Conservation (phyloP, 2,113 vertebrate species). For the Cyphomyrus plagiostoma region DNA sequence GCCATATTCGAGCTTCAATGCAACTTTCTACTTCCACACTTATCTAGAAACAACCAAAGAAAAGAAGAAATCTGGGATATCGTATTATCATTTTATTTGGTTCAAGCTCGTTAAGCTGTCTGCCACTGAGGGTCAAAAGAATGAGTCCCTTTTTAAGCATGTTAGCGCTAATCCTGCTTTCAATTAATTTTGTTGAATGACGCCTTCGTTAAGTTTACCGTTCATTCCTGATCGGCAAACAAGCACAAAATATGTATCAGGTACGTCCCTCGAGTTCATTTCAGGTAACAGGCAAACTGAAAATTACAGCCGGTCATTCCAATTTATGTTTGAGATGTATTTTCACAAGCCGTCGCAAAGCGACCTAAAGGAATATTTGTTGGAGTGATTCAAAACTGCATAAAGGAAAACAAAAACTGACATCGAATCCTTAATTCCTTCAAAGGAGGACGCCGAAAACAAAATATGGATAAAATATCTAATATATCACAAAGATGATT, state of each 20-base stretch:
- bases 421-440: neutral
- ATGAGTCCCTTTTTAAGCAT: neutral
- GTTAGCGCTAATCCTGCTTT: neutral
- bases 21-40: neutral
- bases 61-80: neutral
- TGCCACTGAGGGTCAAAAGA: neutral
- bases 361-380: neutral
- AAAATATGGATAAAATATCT: neutral
- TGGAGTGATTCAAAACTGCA: neutral
- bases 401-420: neutral
- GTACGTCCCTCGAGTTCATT: neutral
- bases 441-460: neutral
- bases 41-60: neutral
- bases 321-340: neutral
- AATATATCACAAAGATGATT: neutral
- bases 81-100: neutral
- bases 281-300: neutral
- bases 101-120: neutral
- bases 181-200: neutral
- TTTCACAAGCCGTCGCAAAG: neutral
- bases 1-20: neutral
- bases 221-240: neutral
- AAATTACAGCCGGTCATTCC: neutral
- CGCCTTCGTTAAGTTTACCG: neutral
- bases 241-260: neutral